These are phyloP conservation scores for Stegophylla sp. DNA, from an alignment of 2,888 invertebrate species.

Conservation along the genomic window DNA sequence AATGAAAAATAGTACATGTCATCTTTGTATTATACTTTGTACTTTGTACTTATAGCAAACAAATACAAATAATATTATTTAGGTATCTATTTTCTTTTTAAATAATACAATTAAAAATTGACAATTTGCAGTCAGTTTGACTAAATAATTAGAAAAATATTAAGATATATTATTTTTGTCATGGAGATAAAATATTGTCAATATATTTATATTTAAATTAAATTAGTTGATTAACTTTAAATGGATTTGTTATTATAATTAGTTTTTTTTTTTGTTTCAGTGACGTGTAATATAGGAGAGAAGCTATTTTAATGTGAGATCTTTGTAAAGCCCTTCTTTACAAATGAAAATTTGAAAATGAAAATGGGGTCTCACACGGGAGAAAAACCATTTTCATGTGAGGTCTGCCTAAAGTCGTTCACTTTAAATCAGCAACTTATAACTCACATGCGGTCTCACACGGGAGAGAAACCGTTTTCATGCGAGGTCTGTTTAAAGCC, in stretches of 20 bases:
- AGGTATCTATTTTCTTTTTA: too few species aligned
- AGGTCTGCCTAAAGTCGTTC: slow-evolving; percentile 16
- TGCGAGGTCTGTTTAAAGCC: slow-evolving; percentile 24
- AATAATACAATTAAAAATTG: too few species aligned
- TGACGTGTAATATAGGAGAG: slow-evolving; percentile 9
- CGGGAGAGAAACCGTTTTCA: slow-evolving; percentile 31
- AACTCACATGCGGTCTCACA: slow-evolving; percentile 19
- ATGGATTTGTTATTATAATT: neutral
- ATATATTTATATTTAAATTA: neutral
- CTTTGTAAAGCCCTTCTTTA: neutral
- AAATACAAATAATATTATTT: too few species aligned
- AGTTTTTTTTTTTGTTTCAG: slow-evolving; percentile 25
- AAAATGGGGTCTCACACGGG: slow-evolving; percentile 27
- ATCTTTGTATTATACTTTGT: too few species aligned
- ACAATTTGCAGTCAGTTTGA: too few species aligned
- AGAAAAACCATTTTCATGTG: slow-evolving; percentile 32
- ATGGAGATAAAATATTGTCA: neutral
- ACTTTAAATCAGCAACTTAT: slow-evolving; percentile 29
- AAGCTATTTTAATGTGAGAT: slow-evolving; percentile 19
- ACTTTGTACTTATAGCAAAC: too few species aligned
- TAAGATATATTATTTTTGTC: too few species aligned
- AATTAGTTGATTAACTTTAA: neutral
- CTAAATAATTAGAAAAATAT: neutral
- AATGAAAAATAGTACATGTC: too few species aligned
- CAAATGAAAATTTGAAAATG: slow-evolving; percentile 20